A percentile compares a stretch with the other conserved stretches of the same genome.
Evolutionary conservation across 2,113 vertebrate genomes (phyloP).

Genomic region (Tylochromis polylepis): DNA sequence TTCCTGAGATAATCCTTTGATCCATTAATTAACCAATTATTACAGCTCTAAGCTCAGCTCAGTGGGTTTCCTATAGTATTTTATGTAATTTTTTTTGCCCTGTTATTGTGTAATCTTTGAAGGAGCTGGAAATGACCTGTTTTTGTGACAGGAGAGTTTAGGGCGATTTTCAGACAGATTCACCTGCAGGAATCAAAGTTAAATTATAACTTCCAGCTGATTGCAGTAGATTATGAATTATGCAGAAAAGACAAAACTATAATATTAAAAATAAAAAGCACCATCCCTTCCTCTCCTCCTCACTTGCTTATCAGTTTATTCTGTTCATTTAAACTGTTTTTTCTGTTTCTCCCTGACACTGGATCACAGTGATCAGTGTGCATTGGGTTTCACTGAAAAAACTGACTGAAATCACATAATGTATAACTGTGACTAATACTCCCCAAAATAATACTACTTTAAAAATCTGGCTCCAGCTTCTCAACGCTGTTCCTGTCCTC

Average conservation of each 20-base stretch:
- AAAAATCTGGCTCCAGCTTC: not conserved
- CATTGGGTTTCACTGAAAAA: not conserved
- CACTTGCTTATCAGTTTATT: not conserved
- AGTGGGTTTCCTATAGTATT: not conserved
- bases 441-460: not conserved
- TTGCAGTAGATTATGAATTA: not conserved
- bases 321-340: not conserved
- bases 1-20: not conserved
- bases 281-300: not conserved
- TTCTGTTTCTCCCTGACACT: not conserved
- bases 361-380: not conserved
- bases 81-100: fast-evolving
- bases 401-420: not conserved
- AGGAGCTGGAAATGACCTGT: not conserved
- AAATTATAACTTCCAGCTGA: not conserved
- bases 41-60: not conserved
- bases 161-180: not conserved
- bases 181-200: not conserved
- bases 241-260: not conserved
- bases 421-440: not conserved
- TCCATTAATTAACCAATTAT: not conserved
- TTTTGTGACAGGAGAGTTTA: not conserved
- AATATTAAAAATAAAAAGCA: not conserved
- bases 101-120: not conserved
- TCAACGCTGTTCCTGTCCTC: not conserved